Conservation (phyloP, 2,797 vertebrate species). For the Sebastiscus tertius region DNA sequence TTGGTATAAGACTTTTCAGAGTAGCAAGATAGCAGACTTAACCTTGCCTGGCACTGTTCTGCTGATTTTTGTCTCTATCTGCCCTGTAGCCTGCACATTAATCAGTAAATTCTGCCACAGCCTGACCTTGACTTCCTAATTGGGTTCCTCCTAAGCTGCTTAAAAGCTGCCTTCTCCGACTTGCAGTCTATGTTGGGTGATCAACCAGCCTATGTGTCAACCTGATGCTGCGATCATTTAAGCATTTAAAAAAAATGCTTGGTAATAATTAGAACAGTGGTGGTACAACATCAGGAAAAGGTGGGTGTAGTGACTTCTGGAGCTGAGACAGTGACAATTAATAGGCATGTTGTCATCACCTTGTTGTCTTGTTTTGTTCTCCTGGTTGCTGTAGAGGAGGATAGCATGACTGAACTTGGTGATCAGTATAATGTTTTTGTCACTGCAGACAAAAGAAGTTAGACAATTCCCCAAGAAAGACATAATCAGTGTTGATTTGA, state of each 20-base stretch:
- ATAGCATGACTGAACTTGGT: not conserved
- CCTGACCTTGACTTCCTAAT: constrained; percentile 39
- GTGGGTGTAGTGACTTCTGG: not conserved
- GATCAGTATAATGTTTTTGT: not conserved
- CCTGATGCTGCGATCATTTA: not conserved
- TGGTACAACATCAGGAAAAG: not conserved
- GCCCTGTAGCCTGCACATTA: not conserved
- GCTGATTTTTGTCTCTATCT: constrained; percentile 11
- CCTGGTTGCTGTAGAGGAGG: not conserved
- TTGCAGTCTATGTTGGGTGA: not conserved
- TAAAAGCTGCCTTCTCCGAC: constrained; percentile 26
- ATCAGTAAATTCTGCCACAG: constrained; percentile 13
- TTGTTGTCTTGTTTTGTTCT: not conserved
- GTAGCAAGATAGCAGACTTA: not conserved
- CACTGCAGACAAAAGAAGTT: not conserved
- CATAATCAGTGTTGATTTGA: not conserved
- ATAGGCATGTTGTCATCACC: not conserved
- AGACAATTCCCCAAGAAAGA: not conserved
- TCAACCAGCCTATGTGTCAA: not conserved
- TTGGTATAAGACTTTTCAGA: not conserved
- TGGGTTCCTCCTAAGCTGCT: constrained; percentile 56
- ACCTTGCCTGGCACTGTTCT: not conserved
- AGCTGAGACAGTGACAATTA: not conserved
- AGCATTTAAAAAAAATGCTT: not conserved
- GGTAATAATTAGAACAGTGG: not conserved